Percentiles rank a stretch among this genome's conserved stretches.
Evolutionary conservation across 2,888 invertebrate species (phyloP).

Genomic region (Melitaea athalia): DNA sequence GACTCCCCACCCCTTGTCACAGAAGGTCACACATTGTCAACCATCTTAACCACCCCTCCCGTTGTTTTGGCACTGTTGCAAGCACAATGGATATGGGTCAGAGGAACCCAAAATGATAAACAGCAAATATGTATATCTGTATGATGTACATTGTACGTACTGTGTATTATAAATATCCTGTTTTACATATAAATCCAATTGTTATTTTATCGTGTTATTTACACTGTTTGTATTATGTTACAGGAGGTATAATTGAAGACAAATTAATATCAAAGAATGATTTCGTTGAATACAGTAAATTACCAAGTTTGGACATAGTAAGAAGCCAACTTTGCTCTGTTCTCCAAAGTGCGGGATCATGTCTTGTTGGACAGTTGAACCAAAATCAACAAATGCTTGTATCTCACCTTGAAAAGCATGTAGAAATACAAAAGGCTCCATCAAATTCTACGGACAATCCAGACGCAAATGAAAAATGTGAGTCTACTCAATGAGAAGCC

Average conservation of each 20-base stretch:
- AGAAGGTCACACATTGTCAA: too few relatives aligned
- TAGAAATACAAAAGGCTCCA: constrained; percentile 55
- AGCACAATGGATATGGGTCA: too few relatives aligned
- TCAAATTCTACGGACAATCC: constrained; percentile 25
- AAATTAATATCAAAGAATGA: constrained; percentile 86
- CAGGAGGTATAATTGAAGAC: constrained; percentile 89
- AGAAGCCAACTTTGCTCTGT: constrained; percentile 87
- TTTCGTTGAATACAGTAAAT: constrained; percentile 84
- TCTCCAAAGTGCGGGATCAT: constrained; percentile 84
- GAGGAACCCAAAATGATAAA: too few relatives aligned
- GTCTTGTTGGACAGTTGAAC: constrained; percentile 85
- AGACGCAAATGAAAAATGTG: constrained; percentile 29
- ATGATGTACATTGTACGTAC: too few relatives aligned
- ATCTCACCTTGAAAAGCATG: constrained; percentile 84
- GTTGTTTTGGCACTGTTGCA: too few relatives aligned
- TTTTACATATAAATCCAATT: too few relatives aligned
- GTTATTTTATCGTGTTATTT: not conserved
- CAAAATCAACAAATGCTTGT: constrained; percentile 86
- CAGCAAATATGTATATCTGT: too few relatives aligned
- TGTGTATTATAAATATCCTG: too few relatives aligned
- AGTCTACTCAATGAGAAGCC: not conserved
- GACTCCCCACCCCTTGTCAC: too few relatives aligned
- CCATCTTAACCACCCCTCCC: too few relatives aligned
- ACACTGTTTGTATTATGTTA: constrained; percentile 46
- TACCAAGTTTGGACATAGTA: constrained; percentile 85